These are phyloP conservation scores for Triops cancriformis DNA, from an alignment of 1,140 invertebrate species.

Conservation along the genomic window DNA sequence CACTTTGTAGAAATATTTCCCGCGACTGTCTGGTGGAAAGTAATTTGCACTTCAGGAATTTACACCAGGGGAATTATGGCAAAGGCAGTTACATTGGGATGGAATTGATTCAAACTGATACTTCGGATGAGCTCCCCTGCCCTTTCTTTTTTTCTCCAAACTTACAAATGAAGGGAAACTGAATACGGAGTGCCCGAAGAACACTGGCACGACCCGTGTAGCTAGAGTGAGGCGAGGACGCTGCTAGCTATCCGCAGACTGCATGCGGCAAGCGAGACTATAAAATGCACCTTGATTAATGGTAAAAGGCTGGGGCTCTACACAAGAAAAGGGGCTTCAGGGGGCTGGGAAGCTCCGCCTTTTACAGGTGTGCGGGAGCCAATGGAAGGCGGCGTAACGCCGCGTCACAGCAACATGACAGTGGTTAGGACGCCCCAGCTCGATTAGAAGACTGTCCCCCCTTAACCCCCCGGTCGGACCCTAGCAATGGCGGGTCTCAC, in stretches of 20 bases:
- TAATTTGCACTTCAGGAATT: background rate
- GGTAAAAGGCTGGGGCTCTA: slow-evolving; percentile 12
- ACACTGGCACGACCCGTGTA: background rate
- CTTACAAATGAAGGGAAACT: background rate
- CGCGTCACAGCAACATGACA: background rate
- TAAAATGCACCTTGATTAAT: slow-evolving; percentile 14
- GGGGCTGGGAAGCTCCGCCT: background rate
- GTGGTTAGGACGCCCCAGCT: background rate
- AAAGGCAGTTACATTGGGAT: background rate
- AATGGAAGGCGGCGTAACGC: background rate
- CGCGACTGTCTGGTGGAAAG: background rate
- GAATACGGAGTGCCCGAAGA: background rate
- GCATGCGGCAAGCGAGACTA: slow-evolving; percentile 9
- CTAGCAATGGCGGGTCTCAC: background rate
- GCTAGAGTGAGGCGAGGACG: slow-evolving; percentile 2
- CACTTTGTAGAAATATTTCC: too few relatives aligned
- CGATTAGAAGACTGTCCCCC: background rate
- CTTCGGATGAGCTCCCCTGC: too few relatives aligned
- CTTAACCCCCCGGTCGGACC: background rate
- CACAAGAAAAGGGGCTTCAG: background rate
- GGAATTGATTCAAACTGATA: too few relatives aligned
- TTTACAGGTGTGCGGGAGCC: slow-evolving; percentile 1
- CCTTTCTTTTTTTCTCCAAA: background rate
- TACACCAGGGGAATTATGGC: background rate
- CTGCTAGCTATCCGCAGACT: slow-evolving; percentile 1